phyloP scores from a whole-genome alignment of 2,113 vertebrate genomes.

The Anthoscopus minutus region DNA sequence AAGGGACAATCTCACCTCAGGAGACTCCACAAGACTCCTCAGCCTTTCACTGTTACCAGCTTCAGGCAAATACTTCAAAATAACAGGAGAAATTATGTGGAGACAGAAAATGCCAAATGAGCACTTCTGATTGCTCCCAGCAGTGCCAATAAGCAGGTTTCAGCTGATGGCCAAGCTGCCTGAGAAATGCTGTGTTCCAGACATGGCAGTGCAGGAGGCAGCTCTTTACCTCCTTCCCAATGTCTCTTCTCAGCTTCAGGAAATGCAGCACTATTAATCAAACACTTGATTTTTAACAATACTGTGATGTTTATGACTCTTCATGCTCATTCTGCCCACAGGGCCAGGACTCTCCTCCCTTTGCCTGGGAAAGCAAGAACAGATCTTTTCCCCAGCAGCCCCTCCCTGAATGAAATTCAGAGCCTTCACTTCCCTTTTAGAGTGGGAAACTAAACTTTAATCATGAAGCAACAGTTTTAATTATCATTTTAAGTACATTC shows the following conservation, averaged over 20 bases:
- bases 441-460: background rate
- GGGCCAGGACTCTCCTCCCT: background rate
- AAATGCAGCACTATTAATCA: background rate
- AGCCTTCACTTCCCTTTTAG: fast-evolving
- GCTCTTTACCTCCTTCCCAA: background rate
- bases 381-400: background rate
- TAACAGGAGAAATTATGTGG: background rate
- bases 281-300: background rate
- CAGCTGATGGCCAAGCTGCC: background rate
- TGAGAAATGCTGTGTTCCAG: background rate
- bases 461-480: background rate
- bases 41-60: background rate
- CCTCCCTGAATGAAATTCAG: background rate
- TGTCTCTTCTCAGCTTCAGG: background rate
- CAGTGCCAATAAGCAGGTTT: background rate
- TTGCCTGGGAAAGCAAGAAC: background rate
- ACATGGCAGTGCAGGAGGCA: fast-evolving
- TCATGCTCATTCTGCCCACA: background rate
- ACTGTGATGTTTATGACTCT: background rate
- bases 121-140: background rate
- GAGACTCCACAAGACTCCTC: background rate
- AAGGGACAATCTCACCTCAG: background rate
- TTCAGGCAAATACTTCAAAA: background rate
- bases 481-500: background rate
- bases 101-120: background rate